These are phyloP conservation scores for Hippocampus zosterae DNA, from an alignment of 2,113 vertebrate genomes.

Conservation along the genomic window DNA sequence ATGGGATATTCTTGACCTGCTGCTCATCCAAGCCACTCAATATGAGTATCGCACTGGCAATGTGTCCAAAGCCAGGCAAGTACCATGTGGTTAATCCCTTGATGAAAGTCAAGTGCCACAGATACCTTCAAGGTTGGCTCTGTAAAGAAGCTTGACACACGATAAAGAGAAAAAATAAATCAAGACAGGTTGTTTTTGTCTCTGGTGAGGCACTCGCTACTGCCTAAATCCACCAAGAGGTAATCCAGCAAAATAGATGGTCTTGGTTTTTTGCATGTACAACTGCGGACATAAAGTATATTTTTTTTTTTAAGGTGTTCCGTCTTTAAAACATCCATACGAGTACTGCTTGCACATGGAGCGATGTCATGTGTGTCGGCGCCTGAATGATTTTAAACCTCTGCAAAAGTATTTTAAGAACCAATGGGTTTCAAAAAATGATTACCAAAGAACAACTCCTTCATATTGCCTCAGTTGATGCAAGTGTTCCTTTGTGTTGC, in stretches of 20 bases:
- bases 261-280: constrained; percentile 41
- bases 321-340: constrained; percentile 16
- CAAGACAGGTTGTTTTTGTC: constrained; percentile 53
- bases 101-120: constrained; percentile 37
- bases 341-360: background rate
- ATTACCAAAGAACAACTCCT: constrained; percentile 3
- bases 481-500: constrained; percentile 34
- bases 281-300: constrained; percentile 20
- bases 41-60: constrained; percentile 30
- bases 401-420: constrained; percentile 43
- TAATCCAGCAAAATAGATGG: constrained; percentile 47
- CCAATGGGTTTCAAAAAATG: constrained; percentile 39
- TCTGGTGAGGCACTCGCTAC: constrained; percentile 65
- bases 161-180: constrained; percentile 41
- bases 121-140: constrained; percentile 31
- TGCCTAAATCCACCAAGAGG: constrained; percentile 52
- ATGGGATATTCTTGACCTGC: constrained; percentile 54
- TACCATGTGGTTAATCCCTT: constrained; percentile 51
- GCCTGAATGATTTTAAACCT: constrained; percentile 20
- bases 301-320: constrained; percentile 13
- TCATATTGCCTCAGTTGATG: constrained; percentile 23
- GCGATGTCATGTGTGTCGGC: background rate
- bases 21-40: constrained; percentile 48
- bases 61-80: constrained; percentile 32
- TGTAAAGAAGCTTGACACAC: constrained; percentile 8